Conservation (phyloP, 2,888 invertebrate genomes). For the Drosophila lacicola region DNA sequence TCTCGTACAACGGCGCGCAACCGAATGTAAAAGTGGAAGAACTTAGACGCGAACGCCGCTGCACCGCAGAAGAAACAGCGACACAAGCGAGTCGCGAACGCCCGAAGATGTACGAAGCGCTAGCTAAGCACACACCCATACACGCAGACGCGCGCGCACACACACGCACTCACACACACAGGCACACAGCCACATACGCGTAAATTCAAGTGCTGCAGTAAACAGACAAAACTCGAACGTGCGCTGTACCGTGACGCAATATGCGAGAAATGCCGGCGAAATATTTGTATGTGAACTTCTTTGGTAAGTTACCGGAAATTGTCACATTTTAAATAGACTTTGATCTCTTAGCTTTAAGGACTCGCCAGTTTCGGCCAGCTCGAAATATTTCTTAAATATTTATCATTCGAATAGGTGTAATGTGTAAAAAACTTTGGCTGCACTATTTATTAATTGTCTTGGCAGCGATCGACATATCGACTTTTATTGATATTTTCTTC, state of each 20-base stretch:
- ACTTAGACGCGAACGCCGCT: constrained; percentile 56
- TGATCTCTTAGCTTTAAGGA: too few relatives aligned
- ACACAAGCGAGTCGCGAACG: constrained; percentile 19
- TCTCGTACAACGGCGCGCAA: constrained; percentile 85
- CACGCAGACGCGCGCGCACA: constrained; percentile 1
- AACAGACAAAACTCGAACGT: constrained; percentile 30
- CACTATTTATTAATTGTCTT: too few relatives aligned
- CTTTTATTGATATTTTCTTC: not conserved
- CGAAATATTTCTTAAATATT: too few relatives aligned
- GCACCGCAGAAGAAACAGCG: constrained; percentile 36
- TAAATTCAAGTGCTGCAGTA: constrained; percentile 39
- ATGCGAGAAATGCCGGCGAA: constrained; percentile 16
- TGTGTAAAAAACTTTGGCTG: too few relatives aligned
- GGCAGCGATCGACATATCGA: not conserved
- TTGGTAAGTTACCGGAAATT: not conserved
- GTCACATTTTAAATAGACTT: not conserved
- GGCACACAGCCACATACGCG: constrained; percentile 17
- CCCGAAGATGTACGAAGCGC: constrained; percentile 29
- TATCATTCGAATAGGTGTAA: too few relatives aligned
- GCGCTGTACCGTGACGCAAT: constrained; percentile 43
- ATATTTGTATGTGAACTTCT: constrained; percentile 7
- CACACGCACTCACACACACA: constrained; percentile 3
- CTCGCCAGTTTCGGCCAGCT: too few relatives aligned
- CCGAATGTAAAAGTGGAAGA: constrained; percentile 82
- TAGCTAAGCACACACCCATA: constrained; percentile 20